Evolutionary conservation across 2,797 vertebrate species (phyloP).

Genomic region (Periophthalmus magnuspinnatus): DNA sequence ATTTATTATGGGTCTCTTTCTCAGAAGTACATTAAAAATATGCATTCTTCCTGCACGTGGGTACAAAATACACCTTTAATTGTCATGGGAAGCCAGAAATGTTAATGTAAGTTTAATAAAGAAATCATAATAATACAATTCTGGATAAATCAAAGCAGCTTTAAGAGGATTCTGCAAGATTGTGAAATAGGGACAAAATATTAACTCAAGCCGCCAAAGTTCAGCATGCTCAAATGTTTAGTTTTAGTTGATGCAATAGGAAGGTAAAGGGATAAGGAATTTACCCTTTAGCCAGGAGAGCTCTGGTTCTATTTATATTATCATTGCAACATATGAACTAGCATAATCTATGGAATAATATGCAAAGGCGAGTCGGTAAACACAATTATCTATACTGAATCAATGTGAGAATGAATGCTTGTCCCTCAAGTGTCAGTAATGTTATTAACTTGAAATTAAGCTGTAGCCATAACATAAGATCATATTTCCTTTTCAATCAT

Average conservation of each 20-base stretch:
- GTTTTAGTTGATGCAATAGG: not conserved
- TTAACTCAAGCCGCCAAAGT: no score
- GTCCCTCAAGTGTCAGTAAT: not conserved
- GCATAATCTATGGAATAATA: not conserved
- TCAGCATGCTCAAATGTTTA: not conserved
- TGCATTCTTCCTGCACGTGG: no score
- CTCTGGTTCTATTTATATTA: not conserved
- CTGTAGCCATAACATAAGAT: not conserved
- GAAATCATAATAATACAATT: no score
- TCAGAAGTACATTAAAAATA: no score
- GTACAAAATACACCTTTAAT: no score
- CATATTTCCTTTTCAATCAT: slow-evolving; percentile 1
- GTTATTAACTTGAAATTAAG: not conserved
- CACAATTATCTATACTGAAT: not conserved
- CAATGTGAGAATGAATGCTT: not conserved
- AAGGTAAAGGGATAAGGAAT: not conserved
- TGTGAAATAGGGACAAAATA: no score
- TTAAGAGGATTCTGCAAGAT: no score
- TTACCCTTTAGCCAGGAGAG: not conserved
- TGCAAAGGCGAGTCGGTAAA: not conserved
- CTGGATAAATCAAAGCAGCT: no score
- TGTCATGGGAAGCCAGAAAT: no score
- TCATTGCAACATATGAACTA: not conserved
- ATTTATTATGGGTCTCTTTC: no score
- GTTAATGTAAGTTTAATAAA: no score